Percentiles rank a stretch among this genome's conserved stretches.
Conservation (phyloP, 64 coral and sea anemone species). For the Actinia tenebrosa region DNA sequence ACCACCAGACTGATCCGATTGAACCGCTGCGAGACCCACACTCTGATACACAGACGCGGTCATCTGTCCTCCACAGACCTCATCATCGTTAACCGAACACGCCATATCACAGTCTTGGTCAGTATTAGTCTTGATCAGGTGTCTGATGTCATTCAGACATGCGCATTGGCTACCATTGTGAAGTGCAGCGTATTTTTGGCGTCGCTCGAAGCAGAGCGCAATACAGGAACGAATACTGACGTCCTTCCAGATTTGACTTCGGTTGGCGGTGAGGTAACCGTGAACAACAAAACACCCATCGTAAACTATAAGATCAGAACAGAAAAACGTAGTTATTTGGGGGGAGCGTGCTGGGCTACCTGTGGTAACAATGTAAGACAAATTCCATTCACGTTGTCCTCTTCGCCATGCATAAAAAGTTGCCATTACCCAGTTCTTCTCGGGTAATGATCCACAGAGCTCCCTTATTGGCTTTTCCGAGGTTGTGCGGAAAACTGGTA, state of each 20-base stretch:
- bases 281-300: conserved; percentile 68
- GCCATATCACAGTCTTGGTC: conserved; percentile 33
- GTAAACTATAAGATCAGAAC: conserved; percentile 33
- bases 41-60: conserved; percentile 53
- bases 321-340: not conserved
- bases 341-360: not conserved
- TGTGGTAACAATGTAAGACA: not conserved
- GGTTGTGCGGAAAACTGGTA: not conserved
- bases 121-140: conserved; percentile 31
- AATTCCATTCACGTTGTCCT: too few relatives aligned
- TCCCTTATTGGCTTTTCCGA: too few relatives aligned
- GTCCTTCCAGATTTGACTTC: conserved; percentile 48
- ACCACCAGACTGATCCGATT: conserved; percentile 33
- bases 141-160: conserved; percentile 34
- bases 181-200: conserved; percentile 42
- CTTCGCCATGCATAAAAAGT: too few relatives aligned
- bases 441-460: too few relatives aligned
- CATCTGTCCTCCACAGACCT: conserved; percentile 48
- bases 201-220: conserved; percentile 52
- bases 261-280: conserved; percentile 43
- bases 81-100: conserved; percentile 33
- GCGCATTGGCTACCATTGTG: conserved; percentile 70
- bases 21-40: conserved; percentile 23
- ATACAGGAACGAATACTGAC: conserved; percentile 64
- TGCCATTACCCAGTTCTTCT: too few relatives aligned